phyloP scores from a whole-genome alignment of 2,888 invertebrate species.

The Sinelater perroti region DNA sequence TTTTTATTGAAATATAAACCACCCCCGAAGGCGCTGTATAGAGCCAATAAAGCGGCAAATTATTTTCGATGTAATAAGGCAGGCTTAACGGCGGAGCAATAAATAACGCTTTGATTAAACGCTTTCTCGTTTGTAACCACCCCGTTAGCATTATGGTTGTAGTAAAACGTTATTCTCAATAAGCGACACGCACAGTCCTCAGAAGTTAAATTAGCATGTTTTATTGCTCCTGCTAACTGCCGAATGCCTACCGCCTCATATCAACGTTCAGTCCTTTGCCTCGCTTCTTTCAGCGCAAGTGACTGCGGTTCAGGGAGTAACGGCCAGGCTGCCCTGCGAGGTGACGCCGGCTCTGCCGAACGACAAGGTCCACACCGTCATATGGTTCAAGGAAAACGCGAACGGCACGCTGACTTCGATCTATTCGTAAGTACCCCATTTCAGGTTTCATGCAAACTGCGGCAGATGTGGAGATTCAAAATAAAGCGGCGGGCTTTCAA shows the following conservation, averaged over 20 bases:
- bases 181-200: not conserved
- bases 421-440: slow-evolving; percentile 64
- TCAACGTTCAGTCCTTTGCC: slow-evolving; percentile 18
- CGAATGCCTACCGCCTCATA: not conserved
- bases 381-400: slow-evolving; percentile 69
- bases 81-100: no score
- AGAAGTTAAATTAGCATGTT: not conserved
- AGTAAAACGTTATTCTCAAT: slow-evolving; percentile 1
- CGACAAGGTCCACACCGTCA: slow-evolving; percentile 69
- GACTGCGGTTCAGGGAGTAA: slow-evolving; percentile 67
- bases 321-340: slow-evolving; percentile 69
- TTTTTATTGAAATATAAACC: no score
- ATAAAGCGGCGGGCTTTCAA: slow-evolving; percentile 23
- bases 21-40: no score
- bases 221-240: not conserved
- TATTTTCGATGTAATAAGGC: no score
- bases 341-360: slow-evolving; percentile 65
- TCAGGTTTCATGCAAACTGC: slow-evolving; percentile 5
- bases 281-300: slow-evolving; percentile 57
- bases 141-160: not conserved
- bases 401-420: slow-evolving; percentile 64
- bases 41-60: no score
- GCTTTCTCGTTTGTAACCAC: not conserved
- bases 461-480: slow-evolving; percentile 23
- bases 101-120: no score